Base-by-base conservation (phyloP, 1,140 invertebrate genomes). In the Agrypnia vestita region DNA sequence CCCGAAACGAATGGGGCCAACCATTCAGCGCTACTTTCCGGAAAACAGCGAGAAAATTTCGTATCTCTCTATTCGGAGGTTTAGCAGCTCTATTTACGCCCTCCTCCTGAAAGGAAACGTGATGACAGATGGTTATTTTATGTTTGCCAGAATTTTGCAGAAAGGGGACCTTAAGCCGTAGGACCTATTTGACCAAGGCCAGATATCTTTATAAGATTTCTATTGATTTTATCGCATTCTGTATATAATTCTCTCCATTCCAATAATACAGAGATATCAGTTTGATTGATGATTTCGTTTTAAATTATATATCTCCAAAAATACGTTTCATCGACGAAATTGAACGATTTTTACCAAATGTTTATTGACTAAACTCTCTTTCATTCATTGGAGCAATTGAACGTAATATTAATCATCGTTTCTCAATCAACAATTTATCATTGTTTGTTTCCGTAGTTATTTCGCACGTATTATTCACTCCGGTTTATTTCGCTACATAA, bases 51-150 rank as follows among this genome's bases (percentile, higher is more conserved):
- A 71, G 46, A 71, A 71, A 71, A 51, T 71, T 71, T 25, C 67
- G 46, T 71, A 49, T 71, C 47, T 71, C 47, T 17, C 44, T 19
- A 49, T 71, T 71, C 47, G 67, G 46, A 21, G 67, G 67, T 47
- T 71, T 71, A 71, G 67, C 67, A 35, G 46, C 56, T 74, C 56
- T 74, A 74, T 74, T 74, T 74, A 74, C 56, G 49, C 71, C 71
- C 25, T 43, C 4, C 35, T 51, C 71, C 71, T 74, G 51, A 74
- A 74, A 74, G 71, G 71, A 74, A 74, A 56, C 56, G 71, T 56
- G 53, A 74, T 74, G 71, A 74, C 71, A 74, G 71, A 74, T 74
- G 71, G 51, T 47, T 74, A 71, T 74, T 74, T 74, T 59, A 74
- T 74, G 71, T 74, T 46, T 56, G 71, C 71, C 67, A 46, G 47